Conservation (phyloP, 2,113 vertebrate species). For the Labeo catla region DNA sequence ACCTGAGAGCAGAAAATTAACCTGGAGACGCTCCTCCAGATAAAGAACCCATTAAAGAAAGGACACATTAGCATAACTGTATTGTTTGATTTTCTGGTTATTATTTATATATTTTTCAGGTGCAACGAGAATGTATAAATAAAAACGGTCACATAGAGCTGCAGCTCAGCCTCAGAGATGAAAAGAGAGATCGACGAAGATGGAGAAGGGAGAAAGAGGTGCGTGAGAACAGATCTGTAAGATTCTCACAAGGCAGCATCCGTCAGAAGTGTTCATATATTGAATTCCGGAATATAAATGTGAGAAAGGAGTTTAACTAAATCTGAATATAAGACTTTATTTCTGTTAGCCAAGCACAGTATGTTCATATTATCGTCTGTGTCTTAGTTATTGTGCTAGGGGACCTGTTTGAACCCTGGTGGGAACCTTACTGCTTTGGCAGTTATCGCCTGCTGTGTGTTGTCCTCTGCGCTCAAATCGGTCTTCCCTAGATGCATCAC, state of each 20-base stretch:
- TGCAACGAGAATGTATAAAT: background rate
- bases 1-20: constrained; percentile 44
- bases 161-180: background rate
- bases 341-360: background rate
- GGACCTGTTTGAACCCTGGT: background rate
- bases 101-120: constrained; percentile 27
- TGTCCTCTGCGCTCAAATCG: background rate
- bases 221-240: background rate
- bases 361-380: background rate
- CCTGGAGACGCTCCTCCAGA: constrained; percentile 30
- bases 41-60: constrained; percentile 44
- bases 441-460: too few species aligned
- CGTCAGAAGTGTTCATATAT: background rate
- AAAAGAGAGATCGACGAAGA: background rate
- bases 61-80: constrained; percentile 39
- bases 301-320: background rate
- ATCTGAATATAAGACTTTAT: background rate
- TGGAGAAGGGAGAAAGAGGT: background rate
- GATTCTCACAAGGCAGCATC: background rate
- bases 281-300: background rate
- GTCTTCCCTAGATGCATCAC: background rate
- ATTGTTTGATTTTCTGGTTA: constrained; percentile 17
- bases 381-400: background rate
- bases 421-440: background rate
- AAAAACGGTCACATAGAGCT: background rate